Conservation (phyloP, 2,113 vertebrate genomes). For the Boulengeromyrus knoepffleri region DNA sequence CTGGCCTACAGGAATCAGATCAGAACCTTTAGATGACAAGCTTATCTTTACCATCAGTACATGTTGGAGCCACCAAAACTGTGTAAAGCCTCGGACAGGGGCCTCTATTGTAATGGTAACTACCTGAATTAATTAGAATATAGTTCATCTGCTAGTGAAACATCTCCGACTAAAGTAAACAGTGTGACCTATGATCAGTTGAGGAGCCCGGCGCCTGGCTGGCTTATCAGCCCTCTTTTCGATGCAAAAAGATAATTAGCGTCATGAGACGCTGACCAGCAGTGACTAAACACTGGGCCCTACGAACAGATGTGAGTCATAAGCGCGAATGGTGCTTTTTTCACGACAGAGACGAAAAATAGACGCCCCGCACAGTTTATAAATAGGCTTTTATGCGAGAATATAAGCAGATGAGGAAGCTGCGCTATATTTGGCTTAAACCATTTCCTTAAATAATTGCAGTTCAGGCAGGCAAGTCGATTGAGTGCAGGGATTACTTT, state of each 20-base stretch:
- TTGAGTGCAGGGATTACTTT: conserved; percentile 25
- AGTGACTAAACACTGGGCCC: neutral
- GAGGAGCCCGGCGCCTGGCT: neutral
- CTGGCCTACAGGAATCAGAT: neutral
- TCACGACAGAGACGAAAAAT: neutral
- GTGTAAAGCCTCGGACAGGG: neutral
- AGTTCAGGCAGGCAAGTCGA: conserved; percentile 26
- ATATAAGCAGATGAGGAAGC: conserved; percentile 17
- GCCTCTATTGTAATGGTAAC: neutral
- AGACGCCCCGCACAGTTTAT: neutral
- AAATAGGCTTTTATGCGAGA: conserved; percentile 15
- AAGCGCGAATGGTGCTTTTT: neutral
- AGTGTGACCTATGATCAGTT: neutral
- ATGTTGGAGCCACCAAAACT: neutral
- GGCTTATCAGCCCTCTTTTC: neutral
- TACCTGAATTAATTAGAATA: neutral
- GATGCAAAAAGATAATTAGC: neutral
- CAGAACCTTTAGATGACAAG: neutral
- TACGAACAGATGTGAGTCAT: conserved; percentile 3
- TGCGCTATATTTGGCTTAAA: conserved; percentile 31
- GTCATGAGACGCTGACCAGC: neutral
- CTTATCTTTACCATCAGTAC: neutral
- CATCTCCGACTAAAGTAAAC: neutral
- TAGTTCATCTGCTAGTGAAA: neutral
- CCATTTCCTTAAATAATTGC: conserved; percentile 31